Conservation (phyloP, 2,113 vertebrate species). For the Saguinus midas region DNA sequence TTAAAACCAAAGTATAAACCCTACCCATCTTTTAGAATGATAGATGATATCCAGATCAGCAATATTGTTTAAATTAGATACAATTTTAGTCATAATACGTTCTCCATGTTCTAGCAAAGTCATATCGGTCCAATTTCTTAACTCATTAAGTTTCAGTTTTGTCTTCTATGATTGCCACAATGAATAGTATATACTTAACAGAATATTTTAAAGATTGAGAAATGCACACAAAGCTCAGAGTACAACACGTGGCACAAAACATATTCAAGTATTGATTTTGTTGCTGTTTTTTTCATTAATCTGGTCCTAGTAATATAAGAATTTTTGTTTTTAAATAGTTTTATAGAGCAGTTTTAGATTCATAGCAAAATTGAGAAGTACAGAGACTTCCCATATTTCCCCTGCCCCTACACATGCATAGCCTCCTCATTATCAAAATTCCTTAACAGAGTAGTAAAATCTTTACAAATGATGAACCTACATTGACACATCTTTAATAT, state of each 20-base stretch:
- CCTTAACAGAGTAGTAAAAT: too few relatives aligned
- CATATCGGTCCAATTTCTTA: background rate
- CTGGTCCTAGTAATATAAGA: background rate
- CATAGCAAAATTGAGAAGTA: background rate
- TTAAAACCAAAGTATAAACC: background rate
- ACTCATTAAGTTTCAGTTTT: background rate
- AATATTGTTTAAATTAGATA: background rate
- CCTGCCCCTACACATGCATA: background rate
- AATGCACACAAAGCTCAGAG: background rate
- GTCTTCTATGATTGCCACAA: background rate
- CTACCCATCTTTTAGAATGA: background rate
- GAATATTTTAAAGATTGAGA: conserved; percentile 13
- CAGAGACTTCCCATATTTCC: background rate
- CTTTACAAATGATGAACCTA: background rate
- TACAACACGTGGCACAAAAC: background rate
- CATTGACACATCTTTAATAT: background rate
- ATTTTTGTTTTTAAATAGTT: background rate
- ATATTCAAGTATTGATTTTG: background rate
- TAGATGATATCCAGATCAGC: background rate
- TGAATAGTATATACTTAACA: background rate
- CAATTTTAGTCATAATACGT: background rate
- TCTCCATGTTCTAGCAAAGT: background rate
- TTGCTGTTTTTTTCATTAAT: background rate
- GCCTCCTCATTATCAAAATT: background rate
- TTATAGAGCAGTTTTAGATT: background rate